A percentile compares a stretch with the other conserved stretches of the same genome.
phyloP scores from a whole-genome alignment of 2,797 vertebrate species.

The Pyrocephalus nanus region DNA sequence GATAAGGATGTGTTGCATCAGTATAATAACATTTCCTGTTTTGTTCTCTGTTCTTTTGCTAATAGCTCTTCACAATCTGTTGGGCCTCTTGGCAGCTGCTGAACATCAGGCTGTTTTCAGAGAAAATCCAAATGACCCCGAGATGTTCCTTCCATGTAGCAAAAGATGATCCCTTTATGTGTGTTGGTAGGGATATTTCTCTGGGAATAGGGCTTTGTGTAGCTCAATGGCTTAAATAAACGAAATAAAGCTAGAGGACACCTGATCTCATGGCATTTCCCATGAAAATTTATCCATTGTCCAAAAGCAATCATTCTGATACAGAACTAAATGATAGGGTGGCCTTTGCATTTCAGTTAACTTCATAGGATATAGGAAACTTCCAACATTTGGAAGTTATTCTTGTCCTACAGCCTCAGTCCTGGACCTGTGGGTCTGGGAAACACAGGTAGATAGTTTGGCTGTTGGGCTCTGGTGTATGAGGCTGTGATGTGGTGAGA shows the following conservation, averaged over 20 bases:
- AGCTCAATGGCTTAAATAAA: background rate
- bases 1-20: background rate
- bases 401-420: background rate
- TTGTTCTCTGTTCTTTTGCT: conserved; percentile 4
- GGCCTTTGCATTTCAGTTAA: background rate
- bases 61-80: background rate
- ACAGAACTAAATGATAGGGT: background rate
- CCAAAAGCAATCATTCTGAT: background rate
- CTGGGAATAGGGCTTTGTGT: background rate
- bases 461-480: accelerated
- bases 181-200: background rate
- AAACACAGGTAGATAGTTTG: accelerated
- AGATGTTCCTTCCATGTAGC: background rate
- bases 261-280: background rate
- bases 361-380: background rate
- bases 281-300: background rate
- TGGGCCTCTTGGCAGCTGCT: background rate
- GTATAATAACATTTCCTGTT: conserved; percentile 36
- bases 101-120: background rate
- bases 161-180: background rate
- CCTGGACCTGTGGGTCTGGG: background rate
- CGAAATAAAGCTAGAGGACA: background rate
- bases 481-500: background rate
- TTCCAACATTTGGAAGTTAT: background rate
- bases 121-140: background rate